phyloP scores from a whole-genome alignment of 2,888 invertebrate genomes.

The Spodoptera littoralis region DNA sequence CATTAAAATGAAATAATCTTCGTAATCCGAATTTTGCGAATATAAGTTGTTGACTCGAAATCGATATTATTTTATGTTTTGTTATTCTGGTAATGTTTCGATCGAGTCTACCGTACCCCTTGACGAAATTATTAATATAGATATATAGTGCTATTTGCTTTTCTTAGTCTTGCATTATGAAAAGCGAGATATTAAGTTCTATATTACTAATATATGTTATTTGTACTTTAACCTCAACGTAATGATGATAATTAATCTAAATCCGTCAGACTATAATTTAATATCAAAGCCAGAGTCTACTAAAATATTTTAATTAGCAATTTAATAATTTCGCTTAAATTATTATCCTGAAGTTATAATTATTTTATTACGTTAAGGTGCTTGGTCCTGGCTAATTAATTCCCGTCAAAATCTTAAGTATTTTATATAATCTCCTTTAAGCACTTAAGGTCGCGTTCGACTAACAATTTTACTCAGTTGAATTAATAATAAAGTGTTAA shows the following conservation, averaged over 20 bases:
- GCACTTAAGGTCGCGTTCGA: conserved; percentile 9
- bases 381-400: conserved; percentile 28
- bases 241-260: background rate
- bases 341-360: conserved; percentile 22
- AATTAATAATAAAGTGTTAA: background rate
- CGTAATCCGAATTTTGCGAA: too few species aligned
- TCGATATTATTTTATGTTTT: too few species aligned
- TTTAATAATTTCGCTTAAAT: conserved; percentile 16
- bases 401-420: conserved; percentile 11
- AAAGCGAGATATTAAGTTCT: too few species aligned
- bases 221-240: too few species aligned
- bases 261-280: background rate
- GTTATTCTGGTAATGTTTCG: too few species aligned
- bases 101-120: too few species aligned
- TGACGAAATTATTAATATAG: too few species aligned
- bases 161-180: too few species aligned
- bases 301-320: conserved; percentile 16
- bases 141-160: too few species aligned
- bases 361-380: conserved; percentile 24
- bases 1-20: too few species aligned
- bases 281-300: conserved; percentile 1
- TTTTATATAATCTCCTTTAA: conserved; percentile 17
- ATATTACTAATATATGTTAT: too few species aligned
- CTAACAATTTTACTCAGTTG: conserved; percentile 6
- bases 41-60: too few species aligned